Conservation (phyloP, 1,140 invertebrate species). For the Telenomus remus region DNA sequence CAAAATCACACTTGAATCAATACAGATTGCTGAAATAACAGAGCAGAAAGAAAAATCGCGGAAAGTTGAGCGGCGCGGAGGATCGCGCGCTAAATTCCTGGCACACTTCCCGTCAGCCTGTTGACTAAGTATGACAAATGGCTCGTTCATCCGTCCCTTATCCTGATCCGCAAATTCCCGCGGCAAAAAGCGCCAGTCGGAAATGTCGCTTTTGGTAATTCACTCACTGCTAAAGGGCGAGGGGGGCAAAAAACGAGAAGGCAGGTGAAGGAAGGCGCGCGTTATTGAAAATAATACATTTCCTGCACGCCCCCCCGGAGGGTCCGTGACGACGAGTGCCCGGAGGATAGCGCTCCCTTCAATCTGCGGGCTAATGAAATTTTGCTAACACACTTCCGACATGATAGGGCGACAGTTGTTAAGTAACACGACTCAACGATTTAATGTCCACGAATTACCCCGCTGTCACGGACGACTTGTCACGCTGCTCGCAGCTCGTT, state of each 20-base stretch:
- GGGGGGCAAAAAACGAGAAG: slow-evolving; percentile 1
- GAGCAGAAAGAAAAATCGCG: slow-evolving; percentile 10
- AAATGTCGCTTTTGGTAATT: slow-evolving; percentile 59
- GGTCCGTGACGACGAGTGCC: slow-evolving; percentile 49
- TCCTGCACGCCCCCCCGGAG: slow-evolving; percentile 51
- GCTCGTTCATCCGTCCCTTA: slow-evolving; percentile 30
- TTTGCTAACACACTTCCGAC: slow-evolving; percentile 57
- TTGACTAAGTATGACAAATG: slow-evolving; percentile 53
- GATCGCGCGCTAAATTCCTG: slow-evolving; percentile 7
- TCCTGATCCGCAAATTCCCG: slow-evolving; percentile 42
- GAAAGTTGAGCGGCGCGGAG: slow-evolving; percentile 7
- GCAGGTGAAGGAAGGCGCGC: slow-evolving; percentile 21
- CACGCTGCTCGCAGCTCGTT: slow-evolving; percentile 14
- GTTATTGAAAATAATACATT: slow-evolving; percentile 63
- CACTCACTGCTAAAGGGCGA: slow-evolving; percentile 34
- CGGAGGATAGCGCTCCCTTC: slow-evolving; percentile 54
- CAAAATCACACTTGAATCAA: slow-evolving; percentile 23
- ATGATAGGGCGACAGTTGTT: slow-evolving; percentile 44
- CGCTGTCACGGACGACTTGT: slow-evolving; percentile 16
- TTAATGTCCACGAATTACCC: slow-evolving; percentile 36
- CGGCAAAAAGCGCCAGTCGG: slow-evolving; percentile 44
- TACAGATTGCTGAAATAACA: slow-evolving; percentile 22
- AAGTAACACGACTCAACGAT: slow-evolving; percentile 49
- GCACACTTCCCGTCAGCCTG: slow-evolving; percentile 31
- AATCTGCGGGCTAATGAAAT: slow-evolving; percentile 57